phyloP scores from a whole-genome alignment of 2,888 invertebrate genomes.

The Drosophila niveifrons region DNA sequence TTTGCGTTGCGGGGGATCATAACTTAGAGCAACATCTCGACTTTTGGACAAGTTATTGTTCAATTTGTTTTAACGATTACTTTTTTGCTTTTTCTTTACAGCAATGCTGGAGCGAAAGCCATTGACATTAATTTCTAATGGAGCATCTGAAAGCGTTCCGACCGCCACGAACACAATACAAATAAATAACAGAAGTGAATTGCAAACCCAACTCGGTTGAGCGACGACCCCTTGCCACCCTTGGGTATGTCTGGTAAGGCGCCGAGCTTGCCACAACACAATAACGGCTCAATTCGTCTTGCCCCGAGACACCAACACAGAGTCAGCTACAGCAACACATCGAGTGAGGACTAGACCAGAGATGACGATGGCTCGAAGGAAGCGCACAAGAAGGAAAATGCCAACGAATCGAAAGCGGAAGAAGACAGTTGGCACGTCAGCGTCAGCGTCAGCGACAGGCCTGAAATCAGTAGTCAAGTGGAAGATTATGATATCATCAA shows the following conservation, averaged over 20 bases:
- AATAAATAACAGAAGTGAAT: slow-evolving; percentile 56
- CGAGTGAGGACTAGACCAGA: slow-evolving; percentile 2
- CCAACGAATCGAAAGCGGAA: slow-evolving; percentile 72
- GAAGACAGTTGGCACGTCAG: slow-evolving; percentile 74
- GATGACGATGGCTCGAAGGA: slow-evolving; percentile 35
- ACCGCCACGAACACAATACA: slow-evolving; percentile 34
- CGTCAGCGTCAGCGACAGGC: slow-evolving; percentile 70
- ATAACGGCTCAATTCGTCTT: slow-evolving; percentile 62
- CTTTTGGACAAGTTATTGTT: slow-evolving; percentile 38
- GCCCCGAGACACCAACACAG: slow-evolving; percentile 15
- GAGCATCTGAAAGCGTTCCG: slow-evolving; percentile 43
- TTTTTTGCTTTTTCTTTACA: slow-evolving; percentile 45
- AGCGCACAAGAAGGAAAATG: slow-evolving; percentile 57
- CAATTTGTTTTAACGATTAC: slow-evolving; percentile 37
- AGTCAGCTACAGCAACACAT: not conserved
- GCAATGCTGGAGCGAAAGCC: slow-evolving; percentile 44
- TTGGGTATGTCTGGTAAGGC: slow-evolving; percentile 36
- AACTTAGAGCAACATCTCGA: slow-evolving; percentile 36
- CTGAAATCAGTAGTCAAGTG: slow-evolving; percentile 83
- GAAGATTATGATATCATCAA: slow-evolving; percentile 85
- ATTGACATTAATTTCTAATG: slow-evolving; percentile 56
- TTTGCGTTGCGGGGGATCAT: slow-evolving; percentile 28
- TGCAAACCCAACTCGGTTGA: slow-evolving; percentile 27
- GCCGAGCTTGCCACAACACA: slow-evolving; percentile 50
- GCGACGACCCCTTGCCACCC: slow-evolving; percentile 24